Base-by-base conservation (phyloP, 2,888 invertebrate species). In the Hypselothyrea guttata region DNA sequence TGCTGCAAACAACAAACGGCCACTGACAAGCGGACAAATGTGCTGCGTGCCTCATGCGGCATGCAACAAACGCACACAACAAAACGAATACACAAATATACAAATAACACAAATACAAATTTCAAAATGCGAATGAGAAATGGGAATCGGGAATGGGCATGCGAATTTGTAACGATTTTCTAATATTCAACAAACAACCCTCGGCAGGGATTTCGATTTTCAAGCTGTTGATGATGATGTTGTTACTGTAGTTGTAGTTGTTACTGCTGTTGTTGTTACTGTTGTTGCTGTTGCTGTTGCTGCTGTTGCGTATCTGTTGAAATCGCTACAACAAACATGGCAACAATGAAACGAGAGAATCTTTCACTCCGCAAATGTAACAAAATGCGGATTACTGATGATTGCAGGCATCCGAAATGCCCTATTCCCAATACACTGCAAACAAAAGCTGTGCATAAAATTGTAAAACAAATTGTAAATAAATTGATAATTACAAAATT, bases 141-240 rank as follows among this genome's bases (percentile, higher is more conserved):
- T 16, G 12, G 45, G n/a, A 45, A 35, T 40, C 22, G 15, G 53
- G 44, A 56, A 58, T 53, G 48, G 18, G 31, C 40, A 42, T 15
- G 64, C 54, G 72, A 79, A 88, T 85, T 87, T 88, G 84, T 88
- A 88, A 88, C 88, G 88, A 88, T 88, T 88, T 88, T 88, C 84
- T 75, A 86, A 88, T 88, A 81, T 79, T 71, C 56, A 71, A 72
- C 71, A 82, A 82, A 82, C 84, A 86, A 84, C 87, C 84, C 84
- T 63, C 53, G 53, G 34, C 15, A 18, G 47, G 28, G 40, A 60
- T 47, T 44, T 15, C 8, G 49, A 44, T 37, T 16, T 30, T n/a
- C 12, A 51, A 37, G 31, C 42, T 34, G 15, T 1, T 28, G 79
- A 57, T 76, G 71, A 54, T 58, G 58, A 51, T 75, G 63, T 63